phyloP scores from a whole-genome alignment of 2,113 vertebrate genomes.

The Falcunculus frontatus region DNA sequence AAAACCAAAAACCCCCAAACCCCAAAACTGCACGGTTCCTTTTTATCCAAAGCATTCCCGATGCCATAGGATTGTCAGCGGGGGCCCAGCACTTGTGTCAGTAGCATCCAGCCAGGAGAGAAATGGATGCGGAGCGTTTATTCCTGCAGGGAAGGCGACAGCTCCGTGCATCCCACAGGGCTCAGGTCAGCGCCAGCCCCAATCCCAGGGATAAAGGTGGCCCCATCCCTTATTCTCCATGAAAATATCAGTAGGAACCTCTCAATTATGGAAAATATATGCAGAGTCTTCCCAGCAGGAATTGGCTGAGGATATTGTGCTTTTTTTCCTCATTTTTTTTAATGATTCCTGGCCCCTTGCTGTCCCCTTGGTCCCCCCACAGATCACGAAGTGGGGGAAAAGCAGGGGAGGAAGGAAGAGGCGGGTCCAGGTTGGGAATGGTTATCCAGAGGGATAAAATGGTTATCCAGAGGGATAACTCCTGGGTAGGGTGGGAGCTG shows the following conservation, averaged over 20 bases:
- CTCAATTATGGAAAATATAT: neutral
- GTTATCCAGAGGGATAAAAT: neutral
- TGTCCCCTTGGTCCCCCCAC: neutral
- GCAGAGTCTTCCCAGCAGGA: neutral
- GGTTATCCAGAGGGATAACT: neutral
- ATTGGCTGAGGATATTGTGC: neutral
- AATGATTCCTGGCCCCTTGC: neutral
- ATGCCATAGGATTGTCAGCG: neutral
- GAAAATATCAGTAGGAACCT: neutral
- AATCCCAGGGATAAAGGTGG: neutral
- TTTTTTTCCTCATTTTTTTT: neutral
- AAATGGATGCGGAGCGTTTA: neutral
- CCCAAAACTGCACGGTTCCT: neutral
- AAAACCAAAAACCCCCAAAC: too few species aligned
- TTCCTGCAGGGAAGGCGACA: neutral
- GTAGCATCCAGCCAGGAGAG: neutral
- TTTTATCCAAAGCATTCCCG: constrained; percentile 1
- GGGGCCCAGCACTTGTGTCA: neutral
- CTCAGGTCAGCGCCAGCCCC: neutral
- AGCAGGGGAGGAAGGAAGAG: neutral
- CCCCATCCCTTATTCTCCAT: neutral
- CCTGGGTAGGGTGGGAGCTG: rapidly evolving
- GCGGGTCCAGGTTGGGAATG: neutral
- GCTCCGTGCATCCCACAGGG: neutral
- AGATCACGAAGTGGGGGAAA: neutral